Percentiles rank a stretch among this genome's conserved stretches.
Evolutionary conservation across 2,797 vertebrate species (phyloP).

Genomic region (Notoglanidium macrostoma): DNA sequence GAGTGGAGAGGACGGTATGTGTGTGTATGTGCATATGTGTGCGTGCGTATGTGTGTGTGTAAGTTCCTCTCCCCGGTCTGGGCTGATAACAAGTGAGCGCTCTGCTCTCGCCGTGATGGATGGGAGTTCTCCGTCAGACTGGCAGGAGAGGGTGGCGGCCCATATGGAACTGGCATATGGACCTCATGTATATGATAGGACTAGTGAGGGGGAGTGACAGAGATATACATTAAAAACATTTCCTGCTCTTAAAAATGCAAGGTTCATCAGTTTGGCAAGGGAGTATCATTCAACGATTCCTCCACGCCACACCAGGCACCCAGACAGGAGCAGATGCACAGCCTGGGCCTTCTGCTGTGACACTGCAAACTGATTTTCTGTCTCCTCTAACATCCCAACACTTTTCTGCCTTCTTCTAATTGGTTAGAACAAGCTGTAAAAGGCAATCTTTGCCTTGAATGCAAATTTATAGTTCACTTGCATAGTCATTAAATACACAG

Average conservation of each 20-base stretch:
- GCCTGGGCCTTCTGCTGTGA: slow-evolving; percentile 54
- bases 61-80: slow-evolving; percentile 67
- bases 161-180: slow-evolving; percentile 86
- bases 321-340: slow-evolving; percentile 67
- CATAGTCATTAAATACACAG: slow-evolving; percentile 10
- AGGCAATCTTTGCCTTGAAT: background rate
- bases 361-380: slow-evolving; percentile 31
- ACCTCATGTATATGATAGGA: slow-evolving; percentile 76
- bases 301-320: slow-evolving; percentile 64
- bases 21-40: slow-evolving; percentile 22
- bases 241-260: slow-evolving; percentile 78
- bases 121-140: slow-evolving; percentile 75
- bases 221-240: slow-evolving; percentile 80
- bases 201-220: slow-evolving; percentile 76
- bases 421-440: slow-evolving; percentile 40
- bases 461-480: slow-evolving; percentile 2
- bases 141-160: slow-evolving; percentile 80
- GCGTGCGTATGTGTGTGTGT: background rate
- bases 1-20: background rate
- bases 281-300: slow-evolving; percentile 70
- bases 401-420: slow-evolving; percentile 28
- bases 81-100: slow-evolving; percentile 80
- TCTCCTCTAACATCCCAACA: slow-evolving; percentile 18
- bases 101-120: slow-evolving; percentile 76
- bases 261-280: slow-evolving; percentile 77